phyloP scores from a whole-genome alignment of 2,113 vertebrate species.

The Bungarus multicinctus region DNA sequence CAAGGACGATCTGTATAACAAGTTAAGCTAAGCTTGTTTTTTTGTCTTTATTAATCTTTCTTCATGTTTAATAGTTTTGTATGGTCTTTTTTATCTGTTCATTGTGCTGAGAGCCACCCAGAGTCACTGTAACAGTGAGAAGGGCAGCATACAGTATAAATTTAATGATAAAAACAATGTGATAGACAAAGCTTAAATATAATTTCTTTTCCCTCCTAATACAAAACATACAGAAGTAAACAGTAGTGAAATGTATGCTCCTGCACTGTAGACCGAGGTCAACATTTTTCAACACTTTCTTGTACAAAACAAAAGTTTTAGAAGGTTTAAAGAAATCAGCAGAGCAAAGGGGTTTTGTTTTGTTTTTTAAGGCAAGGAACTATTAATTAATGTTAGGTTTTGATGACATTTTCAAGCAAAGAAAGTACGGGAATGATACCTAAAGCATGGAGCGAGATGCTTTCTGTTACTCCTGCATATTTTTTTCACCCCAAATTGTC shows the following conservation, averaged over 20 bases:
- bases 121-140: too few species aligned
- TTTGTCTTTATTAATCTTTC: too few species aligned
- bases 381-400: neutral
- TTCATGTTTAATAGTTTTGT: too few species aligned
- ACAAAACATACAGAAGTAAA: neutral
- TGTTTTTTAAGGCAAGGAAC: too few species aligned
- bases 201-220: neutral
- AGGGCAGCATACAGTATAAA: too few species aligned
- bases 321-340: neutral
- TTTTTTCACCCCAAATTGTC: neutral
- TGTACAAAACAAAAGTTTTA: neutral
- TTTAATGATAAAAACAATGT: neutral
- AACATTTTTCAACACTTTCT: neutral
- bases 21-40: neutral
- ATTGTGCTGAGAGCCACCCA: too few species aligned
- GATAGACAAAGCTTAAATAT: neutral
- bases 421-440: neutral
- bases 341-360: neutral
- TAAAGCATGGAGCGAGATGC: neutral
- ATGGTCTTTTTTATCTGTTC: too few species aligned
- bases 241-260: neutral
- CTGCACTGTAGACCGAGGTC: neutral
- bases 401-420: neutral
- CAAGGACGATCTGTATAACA: neutral
- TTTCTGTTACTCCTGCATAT: neutral